These are phyloP conservation scores for Incurvaria masculella DNA, from an alignment of 2,888 invertebrate genomes.

Conservation along the genomic window DNA sequence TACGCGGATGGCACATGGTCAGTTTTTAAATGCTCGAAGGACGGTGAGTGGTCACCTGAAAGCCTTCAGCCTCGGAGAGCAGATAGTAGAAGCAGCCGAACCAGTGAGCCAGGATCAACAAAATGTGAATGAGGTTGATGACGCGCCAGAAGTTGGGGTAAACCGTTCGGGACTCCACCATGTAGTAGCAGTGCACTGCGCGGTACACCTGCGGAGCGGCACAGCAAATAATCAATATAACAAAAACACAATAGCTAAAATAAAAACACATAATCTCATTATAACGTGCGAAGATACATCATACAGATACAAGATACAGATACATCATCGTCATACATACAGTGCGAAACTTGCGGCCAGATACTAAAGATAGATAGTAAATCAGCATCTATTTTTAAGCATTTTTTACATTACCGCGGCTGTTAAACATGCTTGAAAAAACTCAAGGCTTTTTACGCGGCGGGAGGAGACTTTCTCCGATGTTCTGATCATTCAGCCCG, in stretches of 20 bases:
- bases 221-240: slow-evolving; percentile 25
- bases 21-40: too few species aligned
- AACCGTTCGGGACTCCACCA: slow-evolving; percentile 92
- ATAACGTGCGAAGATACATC: slow-evolving; percentile 5
- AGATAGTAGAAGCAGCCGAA: slow-evolving; percentile 97
- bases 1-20: too few species aligned
- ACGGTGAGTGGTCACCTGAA: slow-evolving; percentile 63
- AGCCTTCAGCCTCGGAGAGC: slow-evolving; percentile 86
- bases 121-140: slow-evolving; percentile 90
- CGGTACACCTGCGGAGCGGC: slow-evolving; percentile 70
- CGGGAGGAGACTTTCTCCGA: too few species aligned
- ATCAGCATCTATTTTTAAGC: too few species aligned
- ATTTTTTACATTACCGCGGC: too few species aligned
- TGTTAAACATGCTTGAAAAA: too few species aligned
- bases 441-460: too few species aligned
- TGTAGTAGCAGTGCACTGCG: slow-evolving; percentile 90
- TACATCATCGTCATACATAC: too few species aligned
- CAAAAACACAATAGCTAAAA: slow-evolving; percentile 7
- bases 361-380: not conserved
- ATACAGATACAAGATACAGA: too few species aligned
- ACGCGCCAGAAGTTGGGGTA: slow-evolving; percentile 97
- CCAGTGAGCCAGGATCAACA: slow-evolving; percentile 94
- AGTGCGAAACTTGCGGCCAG: slow-evolving; percentile 8
- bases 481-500: too few species aligned
- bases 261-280: not conserved